Conservation (phyloP, 2,797 vertebrate species). For the Melanotaenia nigrans region DNA sequence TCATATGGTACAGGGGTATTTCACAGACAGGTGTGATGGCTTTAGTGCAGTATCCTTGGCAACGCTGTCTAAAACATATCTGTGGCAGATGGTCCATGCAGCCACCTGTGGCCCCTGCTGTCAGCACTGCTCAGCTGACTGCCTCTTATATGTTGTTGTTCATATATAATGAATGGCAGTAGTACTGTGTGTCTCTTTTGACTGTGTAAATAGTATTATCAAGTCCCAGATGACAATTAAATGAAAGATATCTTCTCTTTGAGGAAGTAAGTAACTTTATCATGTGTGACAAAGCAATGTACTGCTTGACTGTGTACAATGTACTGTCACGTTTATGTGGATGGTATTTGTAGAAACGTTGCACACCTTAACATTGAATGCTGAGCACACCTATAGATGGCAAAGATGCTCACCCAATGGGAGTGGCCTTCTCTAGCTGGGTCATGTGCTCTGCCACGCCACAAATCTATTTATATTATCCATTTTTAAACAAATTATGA, state of each 20-base stretch:
- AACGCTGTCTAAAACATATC: constrained; percentile 17
- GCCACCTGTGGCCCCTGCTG: constrained; percentile 46
- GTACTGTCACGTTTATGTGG: not conserved
- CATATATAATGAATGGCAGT: constrained; percentile 26
- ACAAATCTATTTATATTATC: not conserved
- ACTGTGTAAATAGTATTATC: constrained; percentile 1
- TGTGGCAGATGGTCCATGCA: constrained; percentile 26
- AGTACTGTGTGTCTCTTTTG: not conserved
- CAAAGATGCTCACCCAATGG: not conserved
- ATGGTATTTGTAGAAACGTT: not conserved
- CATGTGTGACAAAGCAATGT: not conserved
- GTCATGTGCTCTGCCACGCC: not conserved
- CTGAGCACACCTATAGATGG: not conserved
- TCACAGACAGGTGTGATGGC: constrained; percentile 31
- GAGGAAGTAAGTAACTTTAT: not conserved
- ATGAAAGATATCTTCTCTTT: not conserved
- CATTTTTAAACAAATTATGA: not conserved
- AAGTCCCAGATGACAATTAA: constrained; percentile 4
- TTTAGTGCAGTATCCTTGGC: constrained; percentile 45
- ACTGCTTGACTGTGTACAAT: not conserved
- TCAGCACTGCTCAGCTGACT: constrained; percentile 29
- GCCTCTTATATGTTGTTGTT: constrained; percentile 15
- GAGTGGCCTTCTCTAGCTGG: not conserved
- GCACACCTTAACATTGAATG: not conserved
- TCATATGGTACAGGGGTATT: constrained; percentile 6